These are phyloP conservation scores for Atta colombica DNA, from an alignment of 1,140 invertebrate genomes.

Conservation along the genomic window DNA sequence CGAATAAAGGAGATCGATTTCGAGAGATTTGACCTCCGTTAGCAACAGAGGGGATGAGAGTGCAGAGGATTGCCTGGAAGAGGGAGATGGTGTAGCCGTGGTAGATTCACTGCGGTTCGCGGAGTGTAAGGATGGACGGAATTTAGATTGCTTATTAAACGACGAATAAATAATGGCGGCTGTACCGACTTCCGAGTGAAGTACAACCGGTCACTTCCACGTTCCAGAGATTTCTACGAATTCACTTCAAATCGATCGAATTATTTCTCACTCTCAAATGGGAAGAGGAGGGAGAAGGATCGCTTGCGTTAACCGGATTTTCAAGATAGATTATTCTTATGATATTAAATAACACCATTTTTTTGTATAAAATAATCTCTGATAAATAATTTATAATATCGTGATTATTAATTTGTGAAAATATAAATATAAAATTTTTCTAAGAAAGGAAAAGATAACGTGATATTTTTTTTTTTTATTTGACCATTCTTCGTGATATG, in stretches of 20 bases:
- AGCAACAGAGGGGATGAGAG: conserved; percentile 66
- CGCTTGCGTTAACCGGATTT: conserved; percentile 21
- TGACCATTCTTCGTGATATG: background rate
- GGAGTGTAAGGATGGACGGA: conserved; percentile 82
- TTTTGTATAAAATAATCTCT: conserved; percentile 1
- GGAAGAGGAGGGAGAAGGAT: background rate
- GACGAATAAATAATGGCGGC: conserved; percentile 82
- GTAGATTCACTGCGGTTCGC: conserved; percentile 61
- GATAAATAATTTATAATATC: background rate
- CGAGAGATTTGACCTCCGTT: conserved; percentile 79
- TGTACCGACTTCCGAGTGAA: conserved; percentile 58
- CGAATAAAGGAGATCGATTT: conserved; percentile 78
- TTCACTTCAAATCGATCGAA: conserved; percentile 37
- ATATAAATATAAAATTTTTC: background rate
- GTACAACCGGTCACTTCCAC: conserved; percentile 55
- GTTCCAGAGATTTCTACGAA: conserved; percentile 55
- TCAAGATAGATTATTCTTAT: background rate
- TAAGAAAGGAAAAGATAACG: background rate
- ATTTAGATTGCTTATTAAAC: conserved; percentile 86
- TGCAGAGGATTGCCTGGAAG: conserved; percentile 50
- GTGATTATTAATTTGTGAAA: background rate
- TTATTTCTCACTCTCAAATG: background rate
- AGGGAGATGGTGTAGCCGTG: conserved; percentile 22
- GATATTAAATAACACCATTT: background rate
- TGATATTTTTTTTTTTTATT: background rate